Conservation (phyloP, 2,113 vertebrate genomes). For the Ginglymostoma cirratum region DNA sequence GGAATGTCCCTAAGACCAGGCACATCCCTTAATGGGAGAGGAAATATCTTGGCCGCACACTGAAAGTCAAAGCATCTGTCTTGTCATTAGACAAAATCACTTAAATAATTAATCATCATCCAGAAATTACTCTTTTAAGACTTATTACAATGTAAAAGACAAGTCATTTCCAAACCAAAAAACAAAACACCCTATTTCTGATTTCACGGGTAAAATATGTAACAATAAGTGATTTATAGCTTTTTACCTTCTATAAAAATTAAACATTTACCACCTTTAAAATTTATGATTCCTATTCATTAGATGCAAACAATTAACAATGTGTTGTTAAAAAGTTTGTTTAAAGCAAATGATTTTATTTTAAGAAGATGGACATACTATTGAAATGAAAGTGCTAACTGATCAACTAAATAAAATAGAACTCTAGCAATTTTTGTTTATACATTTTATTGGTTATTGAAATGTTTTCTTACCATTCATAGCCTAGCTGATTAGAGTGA, state of each 20-base stretch:
- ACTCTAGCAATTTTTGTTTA: background rate
- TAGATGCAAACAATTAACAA: background rate
- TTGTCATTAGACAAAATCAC: background rate
- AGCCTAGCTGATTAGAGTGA: background rate
- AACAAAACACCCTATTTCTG: background rate
- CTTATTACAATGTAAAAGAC: background rate
- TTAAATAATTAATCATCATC: slow-evolving; percentile 13
- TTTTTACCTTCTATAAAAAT: background rate
- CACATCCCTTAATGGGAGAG: background rate
- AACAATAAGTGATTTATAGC: background rate
- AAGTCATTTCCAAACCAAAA: background rate
- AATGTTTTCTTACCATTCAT: background rate
- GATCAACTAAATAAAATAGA: background rate
- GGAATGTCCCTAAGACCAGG: background rate
- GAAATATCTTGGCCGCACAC: background rate
- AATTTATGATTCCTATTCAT: background rate
- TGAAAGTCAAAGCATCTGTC: background rate
- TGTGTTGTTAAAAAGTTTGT: background rate
- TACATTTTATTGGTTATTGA: background rate
- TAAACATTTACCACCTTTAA: background rate
- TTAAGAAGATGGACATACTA: background rate
- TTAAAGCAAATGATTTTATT: background rate
- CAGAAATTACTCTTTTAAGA: background rate
- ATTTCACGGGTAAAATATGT: background rate
- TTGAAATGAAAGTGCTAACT: background rate